Base-by-base conservation (phyloP, 2,797 vertebrate genomes). In the Erithacus rubecula region DNA sequence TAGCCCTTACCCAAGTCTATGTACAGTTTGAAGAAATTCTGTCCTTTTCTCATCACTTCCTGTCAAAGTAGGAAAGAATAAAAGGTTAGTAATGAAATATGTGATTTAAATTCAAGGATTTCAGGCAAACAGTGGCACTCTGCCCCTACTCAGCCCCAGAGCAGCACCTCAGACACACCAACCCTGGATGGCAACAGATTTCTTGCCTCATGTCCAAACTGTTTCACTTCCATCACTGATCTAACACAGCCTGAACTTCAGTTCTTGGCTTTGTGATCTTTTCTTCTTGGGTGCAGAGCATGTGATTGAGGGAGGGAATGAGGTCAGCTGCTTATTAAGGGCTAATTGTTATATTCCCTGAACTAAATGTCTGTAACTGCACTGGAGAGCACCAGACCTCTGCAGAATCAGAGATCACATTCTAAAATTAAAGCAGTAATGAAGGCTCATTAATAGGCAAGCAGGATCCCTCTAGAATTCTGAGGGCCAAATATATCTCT, bases 351-450 rank as follows among this genome's bases (percentile, higher is more conserved):
- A 11, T 20, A 69, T 72, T 93, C 85, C 53, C 85, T 77, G 68
- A 84, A 87, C 63, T 62, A 47, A 82, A 75, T 14, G 55, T 14
- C 69, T 86, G 53, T 29, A 87, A 91, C 70, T 62, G 87, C 78
- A 78, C 2, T 24, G 58, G 60, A 78, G 53, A 86, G 62, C 4
- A 77, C 18, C 55, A 86, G 41, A 83, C 9, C 58, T 64, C 85
- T 77, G 68, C 81, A 94, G 75, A 95, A 70, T 12, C 53, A 71
- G 52, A 94, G 90, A 92, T 21, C 15, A 17, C 17, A 4, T 62
- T 74, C 95, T 93, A 94, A 91, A 93, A 87, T 90, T 94, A 90
- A 63, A 91, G 32, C 0, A 1, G 18, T 93, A 94, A 96, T 87
- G 87, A 95, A 88, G 43, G 67, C 70, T 95, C 52, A 76, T 82